Percentiles rank a stretch among this genome's conserved stretches.
phyloP scores from a whole-genome alignment of 2,113 vertebrate species.

The Erythrocercus mccallii region DNA sequence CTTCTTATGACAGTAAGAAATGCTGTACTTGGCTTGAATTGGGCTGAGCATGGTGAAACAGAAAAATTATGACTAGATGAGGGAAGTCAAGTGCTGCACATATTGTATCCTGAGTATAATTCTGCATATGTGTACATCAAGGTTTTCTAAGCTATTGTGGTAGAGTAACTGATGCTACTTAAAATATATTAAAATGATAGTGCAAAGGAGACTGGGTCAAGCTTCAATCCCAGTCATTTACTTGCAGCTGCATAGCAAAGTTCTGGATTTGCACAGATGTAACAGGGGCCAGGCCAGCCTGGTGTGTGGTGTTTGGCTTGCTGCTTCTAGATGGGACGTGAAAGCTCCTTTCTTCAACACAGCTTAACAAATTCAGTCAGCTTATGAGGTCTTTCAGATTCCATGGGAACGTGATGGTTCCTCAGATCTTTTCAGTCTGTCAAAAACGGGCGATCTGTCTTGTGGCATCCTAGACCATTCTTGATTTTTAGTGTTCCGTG shows the following conservation, averaged over 20 bases:
- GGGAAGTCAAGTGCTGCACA: not conserved
- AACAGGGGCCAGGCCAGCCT: not conserved
- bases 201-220: not conserved
- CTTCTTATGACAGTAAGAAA: not conserved
- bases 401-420: not conserved
- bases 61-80: not conserved
- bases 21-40: not conserved
- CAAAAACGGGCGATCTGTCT: not conserved
- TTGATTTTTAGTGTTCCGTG: not conserved
- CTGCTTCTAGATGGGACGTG: not conserved
- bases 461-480: not conserved
- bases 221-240: not conserved
- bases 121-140: not conserved
- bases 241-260: not conserved
- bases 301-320: not conserved
- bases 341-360: not conserved
- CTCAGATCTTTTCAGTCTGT: not conserved
- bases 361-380: not conserved
- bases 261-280: not conserved
- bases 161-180: not conserved
- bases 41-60: not conserved
- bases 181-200: not conserved
- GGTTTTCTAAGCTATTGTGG: not conserved
- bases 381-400: not conserved
- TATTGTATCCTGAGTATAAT: not conserved